Evolutionary conservation across 2,113 vertebrate species (phyloP), one percentile per base, ranked within the genome.

Genomic region (Aegithalos caudatus): DNA sequence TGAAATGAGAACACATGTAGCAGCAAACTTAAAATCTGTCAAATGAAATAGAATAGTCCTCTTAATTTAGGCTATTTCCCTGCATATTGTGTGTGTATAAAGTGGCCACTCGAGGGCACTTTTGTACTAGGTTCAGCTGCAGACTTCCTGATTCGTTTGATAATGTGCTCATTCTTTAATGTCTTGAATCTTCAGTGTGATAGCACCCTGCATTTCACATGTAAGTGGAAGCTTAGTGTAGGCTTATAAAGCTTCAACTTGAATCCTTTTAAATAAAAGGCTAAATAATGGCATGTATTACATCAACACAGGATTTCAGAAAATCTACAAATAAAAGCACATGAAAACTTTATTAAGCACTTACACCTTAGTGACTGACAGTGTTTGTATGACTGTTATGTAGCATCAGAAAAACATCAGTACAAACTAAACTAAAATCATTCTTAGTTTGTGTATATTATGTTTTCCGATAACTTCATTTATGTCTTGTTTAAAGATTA

Each of bases 31-130:
- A 50, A 90, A 80, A 72, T 15, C 14, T 61, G 15, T 44, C 11
- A 45, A 77, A 54, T 47, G 28, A 73, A 7, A 19, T 15, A 38
- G 47, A 79, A 18, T 23, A 53, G 20, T 40, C 9, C 6, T 60
- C 25, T 73, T 81, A 14, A 4, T 60, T 87, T 60, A 40, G 11
- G 10, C 53, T 45, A 14, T 66, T 86, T 94, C 56, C 10, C 27
- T 37, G 33, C 54, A 35, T 38, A 20, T 51, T 92, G 60, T 62
- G n/a, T 51, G 37, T 50, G 2, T 88, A 8, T 66, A 29, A 91
- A 94, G 81, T 71, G 83, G 61, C 91, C 95, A 94, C 94, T 91
- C 73, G 83, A 94, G 92, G 95, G 92, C 94, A 94, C 94, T 72
- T 92, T 91, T 74, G 91, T 67, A 67, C 84, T 94, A 94, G 57